Percentiles rank a stretch among this genome's conserved stretches.
phyloP scores from a whole-genome alignment of 2,888 invertebrate genomes.

The Papilio demoleus region DNA sequence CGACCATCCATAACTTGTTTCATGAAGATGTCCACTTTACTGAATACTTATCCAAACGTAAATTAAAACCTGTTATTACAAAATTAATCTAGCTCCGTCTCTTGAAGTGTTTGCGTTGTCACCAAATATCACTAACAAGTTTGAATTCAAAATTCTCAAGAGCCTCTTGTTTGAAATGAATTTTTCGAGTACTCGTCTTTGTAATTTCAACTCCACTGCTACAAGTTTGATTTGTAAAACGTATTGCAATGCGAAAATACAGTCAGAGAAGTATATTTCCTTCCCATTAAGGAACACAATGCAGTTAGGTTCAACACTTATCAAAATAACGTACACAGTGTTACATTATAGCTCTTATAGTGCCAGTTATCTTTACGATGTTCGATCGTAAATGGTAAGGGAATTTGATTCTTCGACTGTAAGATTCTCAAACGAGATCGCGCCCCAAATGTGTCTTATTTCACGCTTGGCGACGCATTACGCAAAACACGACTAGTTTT shows the following conservation, averaged over 20 bases:
- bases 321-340: not conserved
- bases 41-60: too few species aligned
- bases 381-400: not conserved
- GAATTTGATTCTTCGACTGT: not conserved
- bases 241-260: not conserved
- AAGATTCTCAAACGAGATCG: slow-evolving; percentile 30
- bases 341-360: not conserved
- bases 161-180: slow-evolving; percentile 3
- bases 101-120: not conserved
- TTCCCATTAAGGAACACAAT: not conserved
- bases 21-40: not conserved
- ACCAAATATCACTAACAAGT: slow-evolving; percentile 4
- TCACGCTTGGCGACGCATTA: slow-evolving; percentile 46
- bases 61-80: too few species aligned
- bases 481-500: slow-evolving; percentile 47
- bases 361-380: not conserved
- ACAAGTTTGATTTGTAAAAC: not conserved
- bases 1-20: not conserved
- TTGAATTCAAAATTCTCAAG: slow-evolving; percentile 15
- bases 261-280: slow-evolving; percentile 11
- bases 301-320: not conserved
- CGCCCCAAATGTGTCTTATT: slow-evolving; percentile 45
- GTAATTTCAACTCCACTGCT: not conserved
- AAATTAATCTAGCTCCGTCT: too few species aligned
- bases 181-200: not conserved